A percentile compares a stretch with the other conserved stretches of the same genome.
phyloP scores from a whole-genome alignment of 2,113 vertebrate species.

The Hylia prasina region DNA sequence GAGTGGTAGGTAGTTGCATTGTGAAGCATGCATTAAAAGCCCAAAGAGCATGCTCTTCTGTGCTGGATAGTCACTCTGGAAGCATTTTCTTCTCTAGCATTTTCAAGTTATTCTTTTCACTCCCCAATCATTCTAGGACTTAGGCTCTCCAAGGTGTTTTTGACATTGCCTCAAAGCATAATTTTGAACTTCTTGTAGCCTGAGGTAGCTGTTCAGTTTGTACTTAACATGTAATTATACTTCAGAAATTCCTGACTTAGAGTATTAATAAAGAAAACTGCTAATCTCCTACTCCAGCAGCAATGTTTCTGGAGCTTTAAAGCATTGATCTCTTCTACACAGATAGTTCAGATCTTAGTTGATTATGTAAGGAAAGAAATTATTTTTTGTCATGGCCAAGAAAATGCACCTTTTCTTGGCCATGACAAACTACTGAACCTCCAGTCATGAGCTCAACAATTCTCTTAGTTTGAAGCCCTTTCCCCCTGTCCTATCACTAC shows the following conservation, averaged over 20 bases:
- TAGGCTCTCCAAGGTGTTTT: not conserved
- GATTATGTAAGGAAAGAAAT: not conserved
- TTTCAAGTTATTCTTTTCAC: not conserved
- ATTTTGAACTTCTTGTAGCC: not conserved
- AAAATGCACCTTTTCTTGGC: not conserved
- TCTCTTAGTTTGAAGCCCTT: not conserved
- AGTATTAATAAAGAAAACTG: not conserved
- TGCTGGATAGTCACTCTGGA: not conserved
- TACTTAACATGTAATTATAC: not conserved
- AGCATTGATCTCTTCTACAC: not conserved
- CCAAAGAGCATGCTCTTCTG: not conserved
- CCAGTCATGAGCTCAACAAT: not conserved
- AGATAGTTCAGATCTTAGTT: not conserved
- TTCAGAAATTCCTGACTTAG: not conserved
- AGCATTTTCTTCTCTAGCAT: not conserved
- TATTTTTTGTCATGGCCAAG: too few relatives aligned
- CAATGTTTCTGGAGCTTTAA: not conserved
- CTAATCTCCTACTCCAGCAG: not conserved
- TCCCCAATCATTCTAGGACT: not conserved
- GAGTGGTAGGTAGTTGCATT: accelerated
- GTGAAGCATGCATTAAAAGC: not conserved
- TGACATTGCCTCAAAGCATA: not conserved
- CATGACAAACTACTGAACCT: not conserved
- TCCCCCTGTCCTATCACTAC: not conserved
- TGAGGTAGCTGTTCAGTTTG: not conserved